Percentiles rank a stretch among this genome's conserved stretches.
Conservation (phyloP, 1,140 invertebrate genomes). For the Andricus grossulariae region DNA sequence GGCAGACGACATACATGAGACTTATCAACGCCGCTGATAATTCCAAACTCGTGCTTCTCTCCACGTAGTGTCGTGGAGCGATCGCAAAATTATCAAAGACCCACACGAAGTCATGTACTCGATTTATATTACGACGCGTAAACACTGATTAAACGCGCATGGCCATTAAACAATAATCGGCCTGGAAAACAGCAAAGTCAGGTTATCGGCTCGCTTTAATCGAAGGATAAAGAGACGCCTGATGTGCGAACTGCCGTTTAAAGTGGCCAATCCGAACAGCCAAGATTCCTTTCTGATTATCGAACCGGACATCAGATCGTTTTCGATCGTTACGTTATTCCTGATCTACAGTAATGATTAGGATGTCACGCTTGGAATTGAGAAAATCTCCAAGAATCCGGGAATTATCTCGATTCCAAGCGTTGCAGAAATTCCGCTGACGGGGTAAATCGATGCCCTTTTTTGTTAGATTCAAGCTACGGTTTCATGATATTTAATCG, state of each 20-base stretch:
- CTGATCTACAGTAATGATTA: conserved; percentile 4
- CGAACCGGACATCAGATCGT: not conserved
- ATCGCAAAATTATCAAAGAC: conserved; percentile 63
- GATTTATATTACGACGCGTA: conserved; percentile 68
- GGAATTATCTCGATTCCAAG: not conserved
- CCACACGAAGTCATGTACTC: conserved; percentile 64
- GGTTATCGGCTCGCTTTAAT: conserved; percentile 53
- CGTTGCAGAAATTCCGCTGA: too few species aligned
- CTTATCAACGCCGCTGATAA: conserved; percentile 57
- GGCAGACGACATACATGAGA: conserved; percentile 50
- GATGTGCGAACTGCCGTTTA: conserved; percentile 44
- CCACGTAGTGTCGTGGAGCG: conserved; percentile 52
- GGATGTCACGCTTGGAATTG: not conserved
- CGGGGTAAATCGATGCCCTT: too few species aligned
- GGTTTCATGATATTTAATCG: too few species aligned
- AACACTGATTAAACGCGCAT: conserved; percentile 67
- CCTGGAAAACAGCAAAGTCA: conserved; percentile 49
- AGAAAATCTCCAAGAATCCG: conserved; percentile 8
- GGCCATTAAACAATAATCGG: conserved; percentile 61
- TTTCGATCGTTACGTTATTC: not conserved
- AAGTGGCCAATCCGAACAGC: not conserved
- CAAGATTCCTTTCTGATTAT: not conserved
- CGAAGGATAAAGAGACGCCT: conserved; percentile 47
- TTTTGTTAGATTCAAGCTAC: too few species aligned
- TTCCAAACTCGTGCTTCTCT: conserved; percentile 58